phyloP scores from a whole-genome alignment of 2,113 vertebrate genomes.

The Hemiscyllium ocellatum region DNA sequence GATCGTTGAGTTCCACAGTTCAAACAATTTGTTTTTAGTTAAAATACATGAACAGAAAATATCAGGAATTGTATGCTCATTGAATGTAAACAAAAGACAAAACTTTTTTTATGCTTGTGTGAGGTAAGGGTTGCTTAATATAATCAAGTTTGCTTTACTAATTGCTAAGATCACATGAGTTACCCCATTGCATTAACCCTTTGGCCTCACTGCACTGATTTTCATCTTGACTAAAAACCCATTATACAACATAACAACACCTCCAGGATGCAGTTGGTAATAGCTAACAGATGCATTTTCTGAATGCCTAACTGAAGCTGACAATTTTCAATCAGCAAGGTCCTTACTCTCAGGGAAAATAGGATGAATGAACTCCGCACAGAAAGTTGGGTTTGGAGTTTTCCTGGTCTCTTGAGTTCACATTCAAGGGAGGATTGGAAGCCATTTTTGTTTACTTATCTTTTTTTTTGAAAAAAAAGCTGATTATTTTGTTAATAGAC shows the following conservation, averaged over 20 bases:
- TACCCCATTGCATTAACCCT: conserved; percentile 24
- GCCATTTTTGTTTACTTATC: background rate
- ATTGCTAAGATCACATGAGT: background rate
- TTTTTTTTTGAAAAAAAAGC: background rate
- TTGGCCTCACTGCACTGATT: background rate
- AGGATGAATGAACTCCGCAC: background rate
- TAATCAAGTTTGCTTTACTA: background rate
- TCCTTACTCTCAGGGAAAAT: background rate
- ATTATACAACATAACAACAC: conserved; percentile 1
- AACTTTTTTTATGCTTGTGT: background rate
- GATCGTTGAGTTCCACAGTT: background rate
- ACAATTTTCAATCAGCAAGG: background rate
- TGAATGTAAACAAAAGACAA: background rate
- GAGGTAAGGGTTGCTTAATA: background rate
- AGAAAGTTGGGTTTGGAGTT: background rate
- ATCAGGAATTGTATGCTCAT: background rate
- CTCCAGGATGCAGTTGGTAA: conserved; percentile 1
- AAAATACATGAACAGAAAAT: background rate
- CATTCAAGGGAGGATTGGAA: background rate
- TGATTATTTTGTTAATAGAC: background rate
- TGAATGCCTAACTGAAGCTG: background rate
- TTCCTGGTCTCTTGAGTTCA: background rate
- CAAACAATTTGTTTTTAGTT: conserved; percentile 29
- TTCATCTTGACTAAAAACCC: background rate
- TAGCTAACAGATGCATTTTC: background rate